phyloP scores from a whole-genome alignment of 2,888 invertebrate species.

The Pteria penguin region DNA sequence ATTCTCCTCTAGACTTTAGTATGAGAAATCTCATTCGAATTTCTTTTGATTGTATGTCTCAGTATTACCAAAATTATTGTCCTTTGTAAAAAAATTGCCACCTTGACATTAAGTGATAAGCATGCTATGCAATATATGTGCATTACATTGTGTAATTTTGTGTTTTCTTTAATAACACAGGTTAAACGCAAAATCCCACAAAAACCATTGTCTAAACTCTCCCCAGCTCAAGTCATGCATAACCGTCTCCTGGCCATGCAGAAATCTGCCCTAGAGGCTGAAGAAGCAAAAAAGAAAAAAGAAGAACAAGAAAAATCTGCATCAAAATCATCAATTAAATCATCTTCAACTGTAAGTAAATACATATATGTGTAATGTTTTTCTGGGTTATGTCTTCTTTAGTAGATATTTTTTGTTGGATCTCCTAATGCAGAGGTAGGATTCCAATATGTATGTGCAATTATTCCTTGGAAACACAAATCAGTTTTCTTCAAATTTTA shows the following conservation, averaged over 20 bases:
- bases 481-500: too few relatives aligned
- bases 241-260: constrained; percentile 76
- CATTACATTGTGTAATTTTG: background rate
- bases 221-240: constrained; percentile 78
- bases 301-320: too few relatives aligned
- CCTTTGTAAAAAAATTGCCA: background rate
- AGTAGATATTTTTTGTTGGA: too few relatives aligned
- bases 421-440: too few relatives aligned
- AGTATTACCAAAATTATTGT: too few relatives aligned
- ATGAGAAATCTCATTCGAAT: too few relatives aligned
- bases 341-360: background rate
- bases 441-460: too few relatives aligned
- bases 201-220: constrained; percentile 61
- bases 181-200: constrained; percentile 46
- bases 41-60: too few relatives aligned
- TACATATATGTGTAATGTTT: too few relatives aligned
- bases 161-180: constrained; percentile 14
- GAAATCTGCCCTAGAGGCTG: constrained; percentile 63
- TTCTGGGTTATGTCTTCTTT: too few relatives aligned
- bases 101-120: background rate
- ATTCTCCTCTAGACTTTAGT: too few relatives aligned
- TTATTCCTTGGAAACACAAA: too few relatives aligned
- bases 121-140: background rate
- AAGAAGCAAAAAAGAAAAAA: constrained; percentile 45
- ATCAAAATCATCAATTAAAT: background rate